These are phyloP conservation scores for Cotesia glomerata DNA, from an alignment of 1,140 invertebrate species.

Conservation along the genomic window DNA sequence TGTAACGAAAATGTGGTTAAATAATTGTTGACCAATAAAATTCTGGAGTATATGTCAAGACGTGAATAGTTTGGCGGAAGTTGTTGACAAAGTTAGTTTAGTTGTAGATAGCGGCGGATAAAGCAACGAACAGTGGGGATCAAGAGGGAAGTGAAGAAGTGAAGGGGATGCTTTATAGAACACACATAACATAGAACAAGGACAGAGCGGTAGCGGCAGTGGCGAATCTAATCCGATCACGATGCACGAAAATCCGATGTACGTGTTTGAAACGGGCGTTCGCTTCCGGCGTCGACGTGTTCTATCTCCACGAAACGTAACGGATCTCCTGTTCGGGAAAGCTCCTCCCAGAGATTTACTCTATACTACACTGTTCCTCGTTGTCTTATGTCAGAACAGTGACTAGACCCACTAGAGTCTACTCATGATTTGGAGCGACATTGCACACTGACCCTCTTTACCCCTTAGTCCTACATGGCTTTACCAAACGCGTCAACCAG, in stretches of 20 bases:
- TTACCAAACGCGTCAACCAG: too few relatives aligned
- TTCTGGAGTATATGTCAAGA: too few relatives aligned
- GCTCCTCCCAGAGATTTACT: slow-evolving; percentile 3
- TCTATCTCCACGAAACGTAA: neutral
- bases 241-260: slow-evolving; percentile 1
- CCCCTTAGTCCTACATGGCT: too few relatives aligned
- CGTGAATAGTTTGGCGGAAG: too few relatives aligned
- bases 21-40: too few relatives aligned
- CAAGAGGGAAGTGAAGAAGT: neutral
- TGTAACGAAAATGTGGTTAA: too few relatives aligned
- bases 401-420: too few relatives aligned
- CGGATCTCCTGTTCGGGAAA: neutral
- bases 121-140: neutral
- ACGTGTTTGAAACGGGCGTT: neutral
- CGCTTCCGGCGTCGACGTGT: slow-evolving; percentile 8
- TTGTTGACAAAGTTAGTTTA: too few relatives aligned
- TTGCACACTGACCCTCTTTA: too few relatives aligned
- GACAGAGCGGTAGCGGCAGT: neutral
- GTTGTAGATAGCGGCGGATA: too few relatives aligned
- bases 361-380: neutral
- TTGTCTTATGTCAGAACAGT: too few relatives aligned
- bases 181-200: neutral
- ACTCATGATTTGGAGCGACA: too few relatives aligned
- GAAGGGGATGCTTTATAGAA: neutral
- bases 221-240: slow-evolving; percentile 6